Base-by-base conservation (phyloP, 2,113 vertebrate species). In the Nannobrachium achirus region DNA sequence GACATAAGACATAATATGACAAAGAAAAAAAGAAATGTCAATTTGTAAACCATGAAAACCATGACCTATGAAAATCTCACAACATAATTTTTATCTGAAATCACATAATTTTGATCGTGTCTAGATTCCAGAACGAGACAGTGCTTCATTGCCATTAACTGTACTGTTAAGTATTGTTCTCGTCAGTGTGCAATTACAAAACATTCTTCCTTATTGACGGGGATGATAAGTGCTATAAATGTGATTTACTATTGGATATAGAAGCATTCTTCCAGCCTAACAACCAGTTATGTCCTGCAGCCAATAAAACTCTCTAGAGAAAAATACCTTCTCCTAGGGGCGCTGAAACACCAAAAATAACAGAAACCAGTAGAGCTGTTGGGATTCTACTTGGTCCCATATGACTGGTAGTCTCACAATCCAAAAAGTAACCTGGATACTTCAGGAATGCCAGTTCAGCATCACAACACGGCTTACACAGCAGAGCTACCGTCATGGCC, bases 401-500 rank as follows among this genome's bases (percentile, higher is more conserved):
- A 53, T 10, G 7, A 53, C 4, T 20, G 10, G 18, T 15, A 50
- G 45, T 48, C 11, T 48, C 19, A 25, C 25, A 45, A 20, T 52
- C 8, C 10, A 11, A 48, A 10, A 40, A 39, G 14, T 15, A 60
- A 50, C 0, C 25, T 6, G 65, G 64, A 52, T 15, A 4, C 0
- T 11, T 68, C 16, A 11, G 69, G 55, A 56, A 51, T 53, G 50
- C 48, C 59, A 4, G 13, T 8, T 16, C n/a, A 10, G 33, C 19
- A 33, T 63, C 58, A 44, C 56, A 48, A 59, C 57, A 40, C 8
- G 1, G 6, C 10, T 90, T 90, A 98, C 20, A 99, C 95, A 58
- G 98, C 95, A 0, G 98, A 99, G 88, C 95, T 98, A 86, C 97
- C 98, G 75, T 98, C 97, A 0, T 99, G 98, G 75, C 98, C 98